Evolutionary conservation across 2,797 vertebrate species (phyloP).

Genomic region (Eutrigla gurnardus): DNA sequence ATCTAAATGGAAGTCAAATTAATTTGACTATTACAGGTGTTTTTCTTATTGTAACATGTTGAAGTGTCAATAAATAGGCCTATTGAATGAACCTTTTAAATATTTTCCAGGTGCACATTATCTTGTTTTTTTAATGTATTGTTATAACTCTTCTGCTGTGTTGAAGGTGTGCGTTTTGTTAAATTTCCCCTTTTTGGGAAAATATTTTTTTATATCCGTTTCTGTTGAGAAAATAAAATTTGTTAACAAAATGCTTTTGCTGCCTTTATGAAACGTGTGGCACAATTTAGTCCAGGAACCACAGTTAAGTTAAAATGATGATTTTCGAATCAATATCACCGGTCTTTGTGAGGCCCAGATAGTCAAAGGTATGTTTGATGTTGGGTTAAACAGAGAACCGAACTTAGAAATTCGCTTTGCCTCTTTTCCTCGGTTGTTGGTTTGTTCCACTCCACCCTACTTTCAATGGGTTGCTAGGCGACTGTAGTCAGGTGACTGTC

Average conservation of each 20-base stretch:
- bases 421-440: neutral
- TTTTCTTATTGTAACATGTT: neutral
- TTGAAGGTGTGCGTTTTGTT: constrained; percentile 20
- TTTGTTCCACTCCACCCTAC: constrained; percentile 64
- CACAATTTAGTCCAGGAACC: neutral
- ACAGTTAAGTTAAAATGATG: neutral
- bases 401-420: neutral
- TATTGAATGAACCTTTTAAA: neutral
- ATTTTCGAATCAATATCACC: neutral
- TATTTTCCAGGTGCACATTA: neutral
- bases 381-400: neutral
- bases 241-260: constrained; percentile 6
- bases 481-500: constrained; percentile 86
- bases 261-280: neutral
- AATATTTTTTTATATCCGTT: constrained; percentile 28
- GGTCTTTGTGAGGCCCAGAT: neutral
- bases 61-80: neutral
- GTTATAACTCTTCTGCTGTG: neutral
- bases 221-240: constrained; percentile 39
- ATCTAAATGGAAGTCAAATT: neutral
- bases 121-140: constrained; percentile 9
- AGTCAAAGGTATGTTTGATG: neutral
- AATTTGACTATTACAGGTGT: neutral
- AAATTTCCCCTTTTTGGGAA: constrained; percentile 14
- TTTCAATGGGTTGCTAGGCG: constrained; percentile 76